Conservation (phyloP, 2,113 vertebrate species). For the Ailuropoda melanoleuca region DNA sequence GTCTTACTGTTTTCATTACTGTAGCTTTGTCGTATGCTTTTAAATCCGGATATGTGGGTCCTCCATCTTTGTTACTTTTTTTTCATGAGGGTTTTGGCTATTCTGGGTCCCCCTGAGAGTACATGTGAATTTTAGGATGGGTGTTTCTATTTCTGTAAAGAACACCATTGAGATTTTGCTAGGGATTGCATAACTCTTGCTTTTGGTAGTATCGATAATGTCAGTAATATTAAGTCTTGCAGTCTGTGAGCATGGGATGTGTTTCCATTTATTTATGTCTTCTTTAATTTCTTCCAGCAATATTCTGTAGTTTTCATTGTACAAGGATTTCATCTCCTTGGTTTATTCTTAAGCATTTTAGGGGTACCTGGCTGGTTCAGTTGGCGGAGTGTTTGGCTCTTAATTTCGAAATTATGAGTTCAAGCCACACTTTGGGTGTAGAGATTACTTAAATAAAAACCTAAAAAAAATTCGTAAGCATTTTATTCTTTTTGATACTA, state of each 20-base stretch:
- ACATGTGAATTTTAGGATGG: background rate
- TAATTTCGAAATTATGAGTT: background rate
- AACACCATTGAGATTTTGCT: background rate
- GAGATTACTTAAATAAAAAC: background rate
- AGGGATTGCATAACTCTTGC: background rate
- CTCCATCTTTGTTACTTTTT: background rate
- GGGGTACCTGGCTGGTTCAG: background rate
- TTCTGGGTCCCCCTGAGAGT: background rate
- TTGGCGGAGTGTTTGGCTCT: background rate
- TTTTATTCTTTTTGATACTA: background rate
- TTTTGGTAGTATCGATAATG: background rate
- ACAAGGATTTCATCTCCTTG: background rate
- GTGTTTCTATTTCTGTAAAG: background rate
- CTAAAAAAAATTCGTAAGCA: background rate
- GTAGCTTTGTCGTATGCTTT: background rate
- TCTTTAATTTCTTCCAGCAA: background rate
- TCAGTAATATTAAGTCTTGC: background rate
- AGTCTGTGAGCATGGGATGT: background rate
- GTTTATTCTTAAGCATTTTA: background rate
- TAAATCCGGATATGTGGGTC: background rate
- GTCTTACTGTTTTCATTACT: background rate
- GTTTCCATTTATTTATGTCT: background rate
- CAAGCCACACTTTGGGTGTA: background rate
- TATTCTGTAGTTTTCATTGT: background rate
- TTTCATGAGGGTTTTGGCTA: background rate